Base-by-base conservation (phyloP, 2,888 invertebrate genomes). In the Hydriomena furcata region DNA sequence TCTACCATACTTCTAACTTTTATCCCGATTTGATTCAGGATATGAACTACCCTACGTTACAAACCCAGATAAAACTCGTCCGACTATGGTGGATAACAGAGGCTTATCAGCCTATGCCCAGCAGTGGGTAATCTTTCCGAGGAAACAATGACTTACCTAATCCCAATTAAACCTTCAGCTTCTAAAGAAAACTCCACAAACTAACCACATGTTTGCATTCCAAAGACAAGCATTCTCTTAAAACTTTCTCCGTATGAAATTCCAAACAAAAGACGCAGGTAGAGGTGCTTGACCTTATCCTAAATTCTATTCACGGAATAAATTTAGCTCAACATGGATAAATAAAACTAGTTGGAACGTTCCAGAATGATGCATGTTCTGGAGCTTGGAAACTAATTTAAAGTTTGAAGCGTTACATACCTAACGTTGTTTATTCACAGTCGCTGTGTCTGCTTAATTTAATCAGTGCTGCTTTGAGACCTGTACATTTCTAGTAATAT, bases 311-410 rank as follows among this genome's bases (percentile, higher is more conserved):
- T 41, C 37, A 13, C 31, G 36, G 10, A 34, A 44, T 44, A 25
- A 44, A 51, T 50, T 53, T 38, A 43, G 44, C 48, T n/a, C 31
- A 11, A 54, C 44, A 34, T 49, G 38, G 32, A 52, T 53, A 55
- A 52, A 70, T 63, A 71, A 67, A 74, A 60, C 63, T 65, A 65
- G 57, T 63, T 60, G 64, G 56, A 63, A 48, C 61, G 52, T 49
- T 63, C 60, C 63, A 68, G 68, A 68, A 70, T 73, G 69, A 73
- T 76, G 73, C 68, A 74, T 74, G 70, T 64, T 65, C 55, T 51
- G 53, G 49, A 68, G 71, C 62, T 68, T 71, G 60, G 55, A 60
- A 79, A 75, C 73, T 76, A 75, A 81, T 80, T 77, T 78, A 76
- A 78, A 80, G 69, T 78, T 77, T 67, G 59, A 70, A 73, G 69